phyloP scores from a whole-genome alignment of 2,888 invertebrate species.

The Gymnoscelis rufifasciata region DNA sequence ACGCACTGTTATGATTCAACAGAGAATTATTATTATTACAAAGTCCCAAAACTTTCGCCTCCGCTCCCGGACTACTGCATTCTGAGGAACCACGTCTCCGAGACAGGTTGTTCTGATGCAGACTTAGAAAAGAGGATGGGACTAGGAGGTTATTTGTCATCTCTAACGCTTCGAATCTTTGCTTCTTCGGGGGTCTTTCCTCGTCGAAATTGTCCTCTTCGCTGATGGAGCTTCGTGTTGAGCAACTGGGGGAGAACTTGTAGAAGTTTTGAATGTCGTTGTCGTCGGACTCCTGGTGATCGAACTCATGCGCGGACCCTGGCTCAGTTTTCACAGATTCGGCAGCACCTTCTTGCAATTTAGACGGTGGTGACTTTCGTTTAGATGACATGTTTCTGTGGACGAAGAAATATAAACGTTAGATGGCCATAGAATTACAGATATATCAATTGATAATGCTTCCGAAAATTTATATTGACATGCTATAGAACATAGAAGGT shows the following conservation, averaged over 20 bases:
- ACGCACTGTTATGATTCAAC: constrained; percentile 80
- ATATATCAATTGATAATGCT: too few relatives aligned
- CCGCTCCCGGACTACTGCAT: constrained; percentile 85
- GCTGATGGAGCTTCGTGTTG: constrained; percentile 70
- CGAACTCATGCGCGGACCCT: constrained; percentile 74
- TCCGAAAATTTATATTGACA: too few relatives aligned
- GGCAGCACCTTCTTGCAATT: constrained; percentile 88
- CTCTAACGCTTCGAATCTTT: constrained; percentile 80
- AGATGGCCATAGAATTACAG: too few relatives aligned
- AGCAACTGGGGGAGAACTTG: constrained; percentile 72
- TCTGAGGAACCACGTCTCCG: constrained; percentile 81
- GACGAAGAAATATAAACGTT: constrained; percentile 59
- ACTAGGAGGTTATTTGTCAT: constrained; percentile 81
- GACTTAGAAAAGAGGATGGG: constrained; percentile 73
- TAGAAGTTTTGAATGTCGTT: constrained; percentile 63
- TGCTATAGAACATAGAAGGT: too few relatives aligned
- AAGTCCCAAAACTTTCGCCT: constrained; percentile 82
- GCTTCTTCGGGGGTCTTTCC: constrained; percentile 80
- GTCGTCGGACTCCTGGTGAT: constrained; percentile 65
- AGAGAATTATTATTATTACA: constrained; percentile 83
- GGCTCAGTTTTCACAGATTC: constrained; percentile 70
- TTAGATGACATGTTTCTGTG: constrained; percentile 96
- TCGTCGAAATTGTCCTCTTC: constrained; percentile 82
- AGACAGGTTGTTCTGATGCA: constrained; percentile 76
- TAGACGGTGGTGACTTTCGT: constrained; percentile 96